Evolutionary conservation across 2,113 vertebrate genomes (phyloP).

Genomic region (Puffinus mauretanicus): DNA sequence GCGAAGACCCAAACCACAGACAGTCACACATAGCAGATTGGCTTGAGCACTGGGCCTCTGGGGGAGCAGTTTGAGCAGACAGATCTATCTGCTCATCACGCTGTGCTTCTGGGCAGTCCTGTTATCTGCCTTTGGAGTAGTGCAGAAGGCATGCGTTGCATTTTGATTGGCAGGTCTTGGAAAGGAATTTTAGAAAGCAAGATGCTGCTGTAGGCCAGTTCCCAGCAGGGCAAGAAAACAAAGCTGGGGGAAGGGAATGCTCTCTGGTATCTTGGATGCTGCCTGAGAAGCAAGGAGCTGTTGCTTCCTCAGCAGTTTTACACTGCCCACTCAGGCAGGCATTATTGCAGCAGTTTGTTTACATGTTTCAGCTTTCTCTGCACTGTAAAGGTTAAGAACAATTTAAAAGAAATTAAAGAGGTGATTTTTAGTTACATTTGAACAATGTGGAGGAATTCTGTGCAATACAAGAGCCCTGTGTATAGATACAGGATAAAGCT

Average conservation of each 20-base stretch:
- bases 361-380: neutral
- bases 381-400: neutral
- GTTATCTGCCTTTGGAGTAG: neutral
- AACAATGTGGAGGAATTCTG: neutral
- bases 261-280: neutral
- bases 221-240: neutral
- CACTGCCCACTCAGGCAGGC: neutral
- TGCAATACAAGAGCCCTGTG: neutral
- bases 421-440: neutral
- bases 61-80: neutral
- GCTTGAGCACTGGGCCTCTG: neutral
- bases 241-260: neutral
- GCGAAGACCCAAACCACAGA: neutral
- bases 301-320: neutral
- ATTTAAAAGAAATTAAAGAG: neutral
- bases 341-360: neutral
- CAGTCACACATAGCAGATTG: rapidly evolving
- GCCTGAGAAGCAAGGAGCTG: neutral
- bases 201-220: neutral
- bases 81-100: neutral
- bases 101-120: neutral
- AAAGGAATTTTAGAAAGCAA: neutral
- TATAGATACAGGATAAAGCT: neutral
- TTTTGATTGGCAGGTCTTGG: neutral
- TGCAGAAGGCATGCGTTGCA: rapidly evolving